Evolutionary conservation across 2,888 invertebrate genomes (phyloP), one percentile per base, ranked within the genome.

Genomic region (Cecidostiba fungosa): DNA sequence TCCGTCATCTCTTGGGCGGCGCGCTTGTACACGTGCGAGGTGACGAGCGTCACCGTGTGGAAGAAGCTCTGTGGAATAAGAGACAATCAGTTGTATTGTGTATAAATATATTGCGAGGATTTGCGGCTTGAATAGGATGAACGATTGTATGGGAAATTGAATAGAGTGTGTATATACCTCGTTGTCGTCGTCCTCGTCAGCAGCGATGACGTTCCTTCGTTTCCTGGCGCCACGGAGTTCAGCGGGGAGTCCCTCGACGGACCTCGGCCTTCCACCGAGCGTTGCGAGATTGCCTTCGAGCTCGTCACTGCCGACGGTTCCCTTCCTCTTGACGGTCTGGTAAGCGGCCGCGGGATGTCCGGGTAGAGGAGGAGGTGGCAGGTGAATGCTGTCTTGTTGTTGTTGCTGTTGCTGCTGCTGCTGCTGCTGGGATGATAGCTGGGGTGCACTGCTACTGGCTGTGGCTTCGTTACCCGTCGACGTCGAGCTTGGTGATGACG

Each of bases 1-100:
- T 98, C 98, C 88, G 97, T 97, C 97, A 98, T 97, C 94, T 98
- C 98, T 93, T 97, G 97, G 85, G 97, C 96, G 89, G 97, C 97
- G 62, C 97, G 96, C 92, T 97, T 97, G 94, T 97, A 97, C 85
- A 97, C 96, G 89, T 97, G 96, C 84, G 96, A 95, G 87, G 95
- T 95, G 26, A 96, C 95, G 85, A 95, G 92, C 80, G 94, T 95
- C 89, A 96, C 94, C n/a, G 95, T 95, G 87, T 91, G 91, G 89
- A 91, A 92, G 82, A 89, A 84, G 69, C 88, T 89, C 92, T 92
- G 87, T 26, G 82, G 66, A 59, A 59, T 3, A 50, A 50, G 19
- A 16, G 5, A 4, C 50, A 50, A 19, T 16, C 19, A 50, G 16
- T 19, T 19, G 1, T 6, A n/a, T n/a, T n/a, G n/a, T n/a, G n/a